Base-by-base conservation (phyloP, 2,797 vertebrate species). In the Chromis chromis region DNA sequence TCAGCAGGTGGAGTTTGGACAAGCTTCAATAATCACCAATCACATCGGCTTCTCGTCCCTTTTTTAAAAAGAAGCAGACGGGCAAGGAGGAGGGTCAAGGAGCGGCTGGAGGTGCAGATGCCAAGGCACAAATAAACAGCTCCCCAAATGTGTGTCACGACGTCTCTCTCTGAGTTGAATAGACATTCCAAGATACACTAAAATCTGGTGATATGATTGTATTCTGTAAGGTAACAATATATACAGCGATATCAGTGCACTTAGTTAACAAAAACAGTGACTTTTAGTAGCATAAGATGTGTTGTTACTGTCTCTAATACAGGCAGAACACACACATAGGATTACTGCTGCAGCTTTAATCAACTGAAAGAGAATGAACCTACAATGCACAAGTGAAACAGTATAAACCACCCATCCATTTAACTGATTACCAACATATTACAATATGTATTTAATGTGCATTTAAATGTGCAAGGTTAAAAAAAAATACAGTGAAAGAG, bases 121-220 rank as follows among this genome's bases (percentile, higher is more conserved):
- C 40, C 61, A 76, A 83, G 70, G 74, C 71, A 85, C 71, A 62
- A 71, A 74, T 40, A 50, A 65, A 78, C 56, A 70, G 54, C 52
- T 67, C 55, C 52, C 16, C 7, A 49, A 49, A 22, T 39, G 46
- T 49, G 8, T 52, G 31, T 36, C 63, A 21, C 56, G 3, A 59
- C 61, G 17, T 56, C n/a, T 22, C 16, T 75, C 36, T 70, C 24
- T 44, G 8, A 24, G 42, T 28, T 40, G 24, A 72, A 46, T 60
- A 52, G 14, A 40, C 5, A 28, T 60, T 25, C 42, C 3, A 67
- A 36, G 27, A 42, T 55, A 13, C 19, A 39, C 33, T 46, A 16
- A 39, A 61, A 46, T 46, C 13, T 6, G 52, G 21, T 53, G 27
- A 50, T 64, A 46, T 39, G 24, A 11, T 33, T 5, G 13, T 28